Evolutionary conservation across 2,113 vertebrate genomes (phyloP), one percentile per base, ranked within the genome.

Genomic region (Fregetta grallaria): DNA sequence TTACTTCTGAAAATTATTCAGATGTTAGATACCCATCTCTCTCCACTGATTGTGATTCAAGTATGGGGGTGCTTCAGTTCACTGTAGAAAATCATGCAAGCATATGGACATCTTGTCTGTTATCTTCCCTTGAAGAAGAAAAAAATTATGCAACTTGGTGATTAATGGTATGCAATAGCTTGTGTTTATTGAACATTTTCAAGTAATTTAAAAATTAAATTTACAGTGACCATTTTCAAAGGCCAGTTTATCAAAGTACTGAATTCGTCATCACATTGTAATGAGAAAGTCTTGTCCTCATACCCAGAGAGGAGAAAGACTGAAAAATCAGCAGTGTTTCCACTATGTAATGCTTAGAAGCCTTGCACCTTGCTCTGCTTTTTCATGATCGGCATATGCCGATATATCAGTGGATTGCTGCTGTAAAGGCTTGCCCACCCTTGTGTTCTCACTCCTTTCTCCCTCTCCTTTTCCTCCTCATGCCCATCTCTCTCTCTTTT

Each of bases 71-170:
- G 13, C 13, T 73, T 88, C 49, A 49, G 40, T 70, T 89, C 30
- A 45, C 6, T 52, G 27, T 21, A 56, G 40, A 82, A 85, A 81
- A 71, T 23, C 23, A 18, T 5, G 4, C 58, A 75, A 53, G 7
- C 12, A 22, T 45, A 4, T 53, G 9, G 4, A 1, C 14, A 25
- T 44, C 52, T 72, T 72, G 14, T 45, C 26, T 7, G 3, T 66
- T 74, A 32, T 36, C 40, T 70, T 84, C 32, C 4, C 10, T 62
- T 71, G 16, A 79, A 59, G 45, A 77, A 85, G 40, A 5, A 44
- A 49, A 44, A 49, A 38, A 34, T 1, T 0, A 21, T 38, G 10
- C 1, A 65, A 12, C 3, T 73, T 55, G 17, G 3, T 77, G 15
- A 77, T 44, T 47, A 65, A 45, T 45, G 13, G 3, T 49, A 16